Base-by-base conservation (phyloP, 2,888 invertebrate species). In the Trichogramma evanescens region DNA sequence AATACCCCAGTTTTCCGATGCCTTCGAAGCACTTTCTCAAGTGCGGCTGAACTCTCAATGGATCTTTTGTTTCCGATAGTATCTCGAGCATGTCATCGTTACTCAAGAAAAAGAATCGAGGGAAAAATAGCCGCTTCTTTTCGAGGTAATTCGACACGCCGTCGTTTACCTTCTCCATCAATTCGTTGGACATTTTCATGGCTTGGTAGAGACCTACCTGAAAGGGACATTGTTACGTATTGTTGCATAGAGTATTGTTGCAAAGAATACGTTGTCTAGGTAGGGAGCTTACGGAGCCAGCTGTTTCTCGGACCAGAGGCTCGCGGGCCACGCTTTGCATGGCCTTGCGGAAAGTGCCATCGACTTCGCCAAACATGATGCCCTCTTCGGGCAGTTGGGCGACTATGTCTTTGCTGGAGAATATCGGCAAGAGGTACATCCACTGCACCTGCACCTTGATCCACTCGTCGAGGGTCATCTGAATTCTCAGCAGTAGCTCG, bases 1-100 rank as follows among this genome's bases (percentile, higher is more conserved):
- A 49, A 46, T 66, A 75, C 75, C 84, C 82, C 10, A 93, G 80
- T 71, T 83, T 85, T 63, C 86, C 84, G 59, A 93, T 92, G 53
- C 90, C 93, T 79, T 93, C 92, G 75, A 93, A 93, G 77, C 91
- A 92, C 79, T 93, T 93, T 73, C 89, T 89, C 58, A 93, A 79
- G 80, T 93, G 91, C 1, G 91, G 91, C 76, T 93, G 91, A 3
- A 93, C 91, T 68, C 89, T 82, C 6, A 87, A 77, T 0, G 92
- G 92, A 74, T 93, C 90, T 79, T 91, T 91, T 2, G 92, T 92
- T 81, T 93, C 92, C 0, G 93, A 92, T 63, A 95, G 81, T 69
- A 95, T 92, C 78, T 93, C 92, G 68, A 95, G 80, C 84, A 94
- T 87, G 78, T 94, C 93, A 71, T 93, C 91, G 74, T 94, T 93